Evolutionary conservation across 2,797 vertebrate genomes (phyloP), one percentile per base, ranked within the genome.

Genomic region (Syndactyla subalaris): DNA sequence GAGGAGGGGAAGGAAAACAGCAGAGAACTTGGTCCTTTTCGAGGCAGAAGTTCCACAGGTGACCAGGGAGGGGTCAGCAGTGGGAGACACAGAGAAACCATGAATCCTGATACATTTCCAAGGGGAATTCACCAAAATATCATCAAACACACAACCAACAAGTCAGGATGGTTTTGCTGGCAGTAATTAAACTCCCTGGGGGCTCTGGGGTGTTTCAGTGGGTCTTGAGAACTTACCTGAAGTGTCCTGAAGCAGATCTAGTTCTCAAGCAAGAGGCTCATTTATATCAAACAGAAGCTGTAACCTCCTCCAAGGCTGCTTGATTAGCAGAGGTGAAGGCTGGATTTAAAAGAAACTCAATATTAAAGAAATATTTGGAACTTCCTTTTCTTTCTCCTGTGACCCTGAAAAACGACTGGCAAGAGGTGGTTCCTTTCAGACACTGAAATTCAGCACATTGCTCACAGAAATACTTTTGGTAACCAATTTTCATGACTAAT

Each of bases 1-100:
- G 3, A 71, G 46, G 9, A 75, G 88, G 27, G 78, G 79, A 88
- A 86, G 12, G 86, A 79, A 81, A 92, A 36, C 51, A 89, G 51
- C 39, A 46, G 65, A 81, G 24, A 62, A 54, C 36, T 76, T 65
- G 3, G 5, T 36, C 2, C 0, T 6, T 48, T 43, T 51, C 13
- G 39, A 43, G 1, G 5, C 17, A 23, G 36, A 52, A 49, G 10
- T 57, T 74, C 14, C 52, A 41, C 32, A 43, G 82, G 73, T 34
- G 18, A 3, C 6, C 6, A 18, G 30, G 27, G 34, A 45, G 26
- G 57, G 5, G 11, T 13, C 58, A 21, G 6, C 18, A 23, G 30
- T 24, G 16, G 22, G 29, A 32, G 39, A 15, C 30, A 32, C 6
- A 57, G 34, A 59, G 18, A 20, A 80, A 41, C 27, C 27, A 16